A percentile compares a stretch with the other conserved stretches of the same genome.
Conservation (phyloP, 1,140 invertebrate species). For the Dinoponera quadriceps region DNA sequence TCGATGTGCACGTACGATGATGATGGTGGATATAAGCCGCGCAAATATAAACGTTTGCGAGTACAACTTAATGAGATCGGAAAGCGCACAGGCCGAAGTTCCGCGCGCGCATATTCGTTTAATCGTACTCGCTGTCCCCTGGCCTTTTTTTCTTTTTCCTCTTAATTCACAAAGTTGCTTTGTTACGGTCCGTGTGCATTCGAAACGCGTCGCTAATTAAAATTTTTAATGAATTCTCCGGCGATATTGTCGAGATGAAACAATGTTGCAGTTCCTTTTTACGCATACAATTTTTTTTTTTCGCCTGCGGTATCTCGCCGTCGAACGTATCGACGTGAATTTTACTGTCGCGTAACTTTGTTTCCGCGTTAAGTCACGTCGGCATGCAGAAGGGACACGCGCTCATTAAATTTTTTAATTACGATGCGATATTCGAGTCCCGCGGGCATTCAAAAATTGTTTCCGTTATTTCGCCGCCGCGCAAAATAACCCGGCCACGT, state of each 20-base stretch:
- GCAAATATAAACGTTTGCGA: not conserved
- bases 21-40: not conserved
- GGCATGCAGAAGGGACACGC: not conserved
- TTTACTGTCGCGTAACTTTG: conserved; percentile 42
- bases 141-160: conserved; percentile 5
- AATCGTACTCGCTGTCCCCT: not conserved
- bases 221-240: conserved; percentile 60
- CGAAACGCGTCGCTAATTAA: conserved; percentile 58
- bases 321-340: conserved; percentile 51
- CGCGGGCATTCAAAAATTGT: conserved; percentile 34
- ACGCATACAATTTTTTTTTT: not conserved
- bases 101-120: conserved; percentile 6
- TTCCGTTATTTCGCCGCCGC: not conserved
- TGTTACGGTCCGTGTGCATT: conserved; percentile 32
- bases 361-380: conserved; percentile 40
- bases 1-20: not conserved
- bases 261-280: not conserved
- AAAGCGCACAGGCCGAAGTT: conserved; percentile 22
- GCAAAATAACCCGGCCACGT: not conserved
- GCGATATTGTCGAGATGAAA: conserved; percentile 47
- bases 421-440: conserved; percentile 17
- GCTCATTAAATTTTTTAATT: conserved; percentile 58
- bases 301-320: conserved; percentile 25
- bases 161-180: conserved; percentile 36
- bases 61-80: not conserved